These are phyloP conservation scores for Cydia strobilella DNA, from an alignment of 1,140 invertebrate species.

Conservation along the genomic window DNA sequence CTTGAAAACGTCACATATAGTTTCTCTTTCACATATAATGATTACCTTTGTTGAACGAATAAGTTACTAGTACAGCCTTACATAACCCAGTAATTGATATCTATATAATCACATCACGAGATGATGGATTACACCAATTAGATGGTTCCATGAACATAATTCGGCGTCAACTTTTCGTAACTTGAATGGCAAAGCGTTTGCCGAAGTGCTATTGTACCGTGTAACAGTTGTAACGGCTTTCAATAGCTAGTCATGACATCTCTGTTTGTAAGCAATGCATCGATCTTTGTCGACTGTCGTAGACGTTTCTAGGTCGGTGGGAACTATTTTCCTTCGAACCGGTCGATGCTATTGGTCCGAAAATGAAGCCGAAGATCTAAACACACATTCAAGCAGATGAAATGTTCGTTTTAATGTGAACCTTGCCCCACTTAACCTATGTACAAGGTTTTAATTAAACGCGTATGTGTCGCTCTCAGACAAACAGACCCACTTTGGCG, in stretches of 20 bases:
- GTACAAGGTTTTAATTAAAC: conserved; percentile 23
- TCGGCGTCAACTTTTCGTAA: conserved; percentile 25
- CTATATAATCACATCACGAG: conserved; percentile 32
- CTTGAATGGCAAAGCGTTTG: conserved; percentile 21
- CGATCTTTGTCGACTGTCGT: conserved; percentile 43
- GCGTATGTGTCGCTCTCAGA: neutral
- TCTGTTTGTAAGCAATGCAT: conserved; percentile 41
- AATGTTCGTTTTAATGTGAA: conserved; percentile 35
- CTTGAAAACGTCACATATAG: too few species aligned
- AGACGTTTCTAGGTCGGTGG: conserved; percentile 49
- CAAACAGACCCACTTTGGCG: neutral
- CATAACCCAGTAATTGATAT: conserved; percentile 22
- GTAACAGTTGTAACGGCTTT: conserved; percentile 18
- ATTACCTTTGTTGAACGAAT: conserved; percentile 15
- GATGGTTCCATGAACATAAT: conserved; percentile 25
- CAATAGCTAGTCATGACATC: conserved; percentile 34
- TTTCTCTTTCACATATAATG: conserved; percentile 28
- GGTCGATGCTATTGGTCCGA: conserved; percentile 38
- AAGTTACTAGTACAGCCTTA: conserved; percentile 3
- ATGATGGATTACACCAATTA: conserved; percentile 30
- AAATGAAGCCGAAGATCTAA: conserved; percentile 38
- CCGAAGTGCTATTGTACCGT: conserved; percentile 13
- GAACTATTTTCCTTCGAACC: conserved; percentile 39
- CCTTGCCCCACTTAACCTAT: conserved; percentile 40
- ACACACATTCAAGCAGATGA: conserved; percentile 41